phyloP scores from a whole-genome alignment of 1,140 invertebrate genomes.

The Bombyx mori region DNA sequence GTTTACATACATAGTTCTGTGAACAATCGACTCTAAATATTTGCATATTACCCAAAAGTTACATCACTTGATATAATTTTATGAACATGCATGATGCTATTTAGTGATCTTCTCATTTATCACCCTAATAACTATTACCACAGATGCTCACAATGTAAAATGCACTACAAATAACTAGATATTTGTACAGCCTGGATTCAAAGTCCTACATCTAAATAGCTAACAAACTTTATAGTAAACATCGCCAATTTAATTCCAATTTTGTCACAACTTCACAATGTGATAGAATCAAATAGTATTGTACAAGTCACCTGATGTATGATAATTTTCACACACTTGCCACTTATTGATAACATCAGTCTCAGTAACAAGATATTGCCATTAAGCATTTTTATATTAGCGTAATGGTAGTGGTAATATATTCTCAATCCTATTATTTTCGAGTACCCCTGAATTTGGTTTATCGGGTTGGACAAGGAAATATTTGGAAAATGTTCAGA shows the following conservation, averaged over 20 bases:
- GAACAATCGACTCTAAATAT: too few species aligned
- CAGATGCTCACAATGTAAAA: constrained; percentile 59
- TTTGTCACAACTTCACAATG: constrained; percentile 18
- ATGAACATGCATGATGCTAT: too few species aligned
- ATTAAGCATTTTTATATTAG: constrained; percentile 23
- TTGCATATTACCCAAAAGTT: background rate
- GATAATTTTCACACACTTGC: background rate
- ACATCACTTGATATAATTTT: constrained; percentile 1
- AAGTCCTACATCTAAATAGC: constrained; percentile 62
- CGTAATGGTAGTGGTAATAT: constrained; percentile 34
- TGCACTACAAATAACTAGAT: constrained; percentile 66
- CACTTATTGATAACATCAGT: constrained; percentile 55
- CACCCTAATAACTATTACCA: constrained; percentile 57
- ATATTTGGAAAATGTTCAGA: constrained; percentile 10
- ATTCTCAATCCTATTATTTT: constrained; percentile 30
- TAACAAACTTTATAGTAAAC: constrained; percentile 57
- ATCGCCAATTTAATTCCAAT: constrained; percentile 33
- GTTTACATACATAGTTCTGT: background rate
- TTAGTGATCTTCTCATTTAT: constrained; percentile 29
- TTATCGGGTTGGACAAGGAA: constrained; percentile 20
- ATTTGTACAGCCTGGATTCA: constrained; percentile 64
- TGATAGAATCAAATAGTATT: constrained; percentile 12
- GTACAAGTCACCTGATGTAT: too few species aligned
- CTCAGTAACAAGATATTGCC: constrained; percentile 40
- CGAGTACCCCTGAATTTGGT: constrained; percentile 25